Conservation (phyloP, 2,797 vertebrate species). For the Amniataba percoides region DNA sequence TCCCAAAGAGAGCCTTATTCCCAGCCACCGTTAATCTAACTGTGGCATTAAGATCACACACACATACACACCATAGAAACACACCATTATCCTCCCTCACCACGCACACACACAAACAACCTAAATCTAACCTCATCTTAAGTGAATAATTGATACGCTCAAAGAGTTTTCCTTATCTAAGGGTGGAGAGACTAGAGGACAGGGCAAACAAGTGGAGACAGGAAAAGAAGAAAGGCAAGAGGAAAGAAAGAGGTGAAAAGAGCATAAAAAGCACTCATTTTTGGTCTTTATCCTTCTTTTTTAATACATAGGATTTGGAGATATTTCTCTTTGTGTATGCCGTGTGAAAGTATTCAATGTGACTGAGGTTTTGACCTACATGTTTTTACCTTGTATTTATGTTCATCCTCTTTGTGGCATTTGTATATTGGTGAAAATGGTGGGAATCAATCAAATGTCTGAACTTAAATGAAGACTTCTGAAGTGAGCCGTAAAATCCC, state of each 20-base stretch:
- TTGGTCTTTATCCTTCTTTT: slow-evolving; percentile 20
- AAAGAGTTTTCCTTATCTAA: slow-evolving; percentile 34
- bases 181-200: slow-evolving; percentile 15
- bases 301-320: slow-evolving; percentile 23
- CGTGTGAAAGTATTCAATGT: slow-evolving; percentile 41
- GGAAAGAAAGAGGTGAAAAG: slow-evolving; percentile 31
- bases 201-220: slow-evolving; percentile 16
- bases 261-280: not conserved
- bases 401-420: slow-evolving; percentile 1
- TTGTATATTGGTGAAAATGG: not conserved
- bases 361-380: slow-evolving; percentile 16
- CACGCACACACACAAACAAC: slow-evolving; percentile 14
- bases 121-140: slow-evolving; percentile 32
- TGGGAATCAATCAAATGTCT: slow-evolving; percentile 48
- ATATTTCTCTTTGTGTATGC: slow-evolving; percentile 29
- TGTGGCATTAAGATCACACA: slow-evolving; percentile 32
- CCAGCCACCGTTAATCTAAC: slow-evolving; percentile 36
- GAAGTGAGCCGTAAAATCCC: slow-evolving; percentile 64
- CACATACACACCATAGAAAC: slow-evolving; percentile 11
- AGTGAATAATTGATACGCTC: slow-evolving; percentile 53
- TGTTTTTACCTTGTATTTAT: not conserved
- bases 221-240: not conserved
- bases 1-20: slow-evolving; percentile 38
- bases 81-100: not conserved
- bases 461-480: slow-evolving; percentile 55